phyloP scores from a whole-genome alignment of 2,888 invertebrate genomes.

The Balanococcus diminutus region DNA sequence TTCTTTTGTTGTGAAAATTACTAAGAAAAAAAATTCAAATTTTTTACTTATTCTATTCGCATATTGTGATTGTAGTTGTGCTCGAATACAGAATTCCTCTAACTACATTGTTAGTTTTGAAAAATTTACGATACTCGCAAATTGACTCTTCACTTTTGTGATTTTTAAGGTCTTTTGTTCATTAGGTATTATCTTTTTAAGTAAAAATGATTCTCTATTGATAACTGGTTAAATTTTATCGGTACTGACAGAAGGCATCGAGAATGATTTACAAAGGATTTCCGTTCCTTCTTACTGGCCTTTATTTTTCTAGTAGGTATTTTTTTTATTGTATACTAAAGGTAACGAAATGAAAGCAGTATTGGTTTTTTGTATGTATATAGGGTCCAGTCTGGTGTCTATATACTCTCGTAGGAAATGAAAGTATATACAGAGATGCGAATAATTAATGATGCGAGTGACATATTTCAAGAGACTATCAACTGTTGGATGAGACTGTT shows the following conservation, averaged over 20 bases:
- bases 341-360: not conserved
- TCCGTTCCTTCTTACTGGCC: no score
- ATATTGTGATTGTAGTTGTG: not conserved
- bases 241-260: not conserved
- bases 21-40: not conserved
- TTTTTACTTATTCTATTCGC: not conserved
- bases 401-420: not conserved
- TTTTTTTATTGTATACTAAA: not conserved
- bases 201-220: not conserved
- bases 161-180: not conserved
- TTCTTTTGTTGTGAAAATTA: not conserved
- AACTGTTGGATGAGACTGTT: not conserved
- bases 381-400: not conserved
- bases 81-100: not conserved
- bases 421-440: not conserved
- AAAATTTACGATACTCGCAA: not conserved
- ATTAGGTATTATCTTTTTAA: not conserved
- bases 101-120: not conserved
- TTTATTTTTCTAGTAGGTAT: no score
- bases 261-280: not conserved
- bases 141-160: not conserved
- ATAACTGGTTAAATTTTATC: not conserved
- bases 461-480: not conserved
- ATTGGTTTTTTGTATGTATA: not conserved
- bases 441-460: not conserved